These are phyloP conservation scores for Drosophila parvula DNA, from an alignment of 1,140 invertebrate genomes.

Conservation along the genomic window DNA sequence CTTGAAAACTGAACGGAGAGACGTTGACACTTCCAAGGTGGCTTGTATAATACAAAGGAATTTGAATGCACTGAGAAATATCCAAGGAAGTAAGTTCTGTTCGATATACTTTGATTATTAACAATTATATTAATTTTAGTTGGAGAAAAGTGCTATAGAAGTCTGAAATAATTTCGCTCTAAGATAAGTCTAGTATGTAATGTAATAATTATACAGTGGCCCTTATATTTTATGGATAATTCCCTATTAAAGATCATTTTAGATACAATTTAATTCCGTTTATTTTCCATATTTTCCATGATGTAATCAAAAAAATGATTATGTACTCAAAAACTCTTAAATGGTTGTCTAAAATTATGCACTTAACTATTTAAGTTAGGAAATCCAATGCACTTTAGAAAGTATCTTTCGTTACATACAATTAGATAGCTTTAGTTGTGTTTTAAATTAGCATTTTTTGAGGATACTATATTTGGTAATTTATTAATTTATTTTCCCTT, in stretches of 20 bases:
- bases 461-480: neutral
- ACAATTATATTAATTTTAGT: too few relatives aligned
- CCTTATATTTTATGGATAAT: too few relatives aligned
- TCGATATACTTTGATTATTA: too few relatives aligned
- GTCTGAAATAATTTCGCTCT: neutral
- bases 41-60: slow-evolving; percentile 24
- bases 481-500: too few relatives aligned
- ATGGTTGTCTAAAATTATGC: too few relatives aligned
- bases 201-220: too few relatives aligned
- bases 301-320: neutral
- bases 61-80: slow-evolving; percentile 13
- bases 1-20: slow-evolving; percentile 21
- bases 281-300: too few relatives aligned
- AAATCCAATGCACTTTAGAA: neutral
- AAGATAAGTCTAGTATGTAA: too few relatives aligned
- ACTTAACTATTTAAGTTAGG: neutral
- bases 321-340: neutral
- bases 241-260: too few relatives aligned
- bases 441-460: neutral
- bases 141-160: neutral
- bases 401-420: neutral
- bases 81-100: neutral
- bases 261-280: too few relatives aligned
- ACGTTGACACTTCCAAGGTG: slow-evolving; percentile 61
- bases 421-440: neutral